Base-by-base conservation (phyloP, 2,888 invertebrate species). In the Pristionchus maxplancki region DNA sequence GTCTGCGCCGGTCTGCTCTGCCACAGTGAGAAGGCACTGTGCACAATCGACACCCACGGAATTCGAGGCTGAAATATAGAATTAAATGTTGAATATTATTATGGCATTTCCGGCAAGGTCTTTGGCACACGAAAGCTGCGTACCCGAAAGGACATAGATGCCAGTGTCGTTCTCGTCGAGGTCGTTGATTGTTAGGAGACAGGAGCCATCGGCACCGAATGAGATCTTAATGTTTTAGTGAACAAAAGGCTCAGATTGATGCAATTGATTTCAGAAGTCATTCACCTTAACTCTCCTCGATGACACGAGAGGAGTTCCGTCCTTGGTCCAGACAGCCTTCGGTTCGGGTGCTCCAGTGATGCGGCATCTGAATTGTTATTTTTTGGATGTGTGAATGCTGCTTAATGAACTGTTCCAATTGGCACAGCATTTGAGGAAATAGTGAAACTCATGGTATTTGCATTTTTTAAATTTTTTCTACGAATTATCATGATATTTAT, bases 301-400 rank as follows among this genome's bases (percentile, higher is more conserved):
- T 6, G 93, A 91, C 13, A 90, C 90, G 48, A 94, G 40, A 13
- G 89, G 89, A n/a, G 90, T 91, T 58, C 93, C 93, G 88, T 94
- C 93, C 87, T 94, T 94, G 24, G 91, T 89, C 94, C 94, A 94
- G 3, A 89, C 89, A 50, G 93, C 89, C 44, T 91, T 89, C 8
- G 95, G 95, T 53, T 94, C 93, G 9, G 95, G 95, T 86, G 94
- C 94, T 81, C 95, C 95, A 1, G 93, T 91, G 20, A 95, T 93
- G 24, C 93, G 93, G 92, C 95, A 95, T 89, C 94, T 94, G 48
- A 91, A 15, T 24, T 37, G 24, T 48, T 44, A 1, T 83, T 58
- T 20, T 44, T 58, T 34, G 13, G 34, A 58, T 8, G 83, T 9
- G 15, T 31, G 24, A 34, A 40, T 78, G n/a, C 28, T 40, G n/a